phyloP scores from a whole-genome alignment of 2,888 invertebrate species.

The Carcina quercana region DNA sequence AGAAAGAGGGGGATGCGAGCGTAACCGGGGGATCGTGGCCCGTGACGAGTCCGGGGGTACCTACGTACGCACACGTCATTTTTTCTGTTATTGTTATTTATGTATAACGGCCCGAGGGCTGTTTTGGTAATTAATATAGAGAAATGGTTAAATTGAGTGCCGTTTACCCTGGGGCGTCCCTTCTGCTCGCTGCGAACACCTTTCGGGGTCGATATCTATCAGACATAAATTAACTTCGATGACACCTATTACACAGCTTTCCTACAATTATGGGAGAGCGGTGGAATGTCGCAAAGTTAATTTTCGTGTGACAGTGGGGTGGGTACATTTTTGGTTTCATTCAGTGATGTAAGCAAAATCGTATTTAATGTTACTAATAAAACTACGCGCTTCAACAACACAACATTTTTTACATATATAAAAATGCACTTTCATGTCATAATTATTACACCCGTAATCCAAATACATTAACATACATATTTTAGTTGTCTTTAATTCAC shows the following conservation, averaged over 20 bases:
- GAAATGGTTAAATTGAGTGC: conserved; percentile 50
- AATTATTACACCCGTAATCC: too few relatives aligned
- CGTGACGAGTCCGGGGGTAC: conserved; percentile 83
- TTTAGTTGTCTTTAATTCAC: too few relatives aligned
- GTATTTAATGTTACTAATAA: too few relatives aligned
- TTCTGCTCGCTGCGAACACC: conserved; percentile 38
- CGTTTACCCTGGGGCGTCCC: conserved; percentile 48
- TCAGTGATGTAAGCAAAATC: too few relatives aligned
- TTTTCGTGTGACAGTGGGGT: too few relatives aligned
- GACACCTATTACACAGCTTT: conserved; percentile 30
- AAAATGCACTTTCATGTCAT: too few relatives aligned
- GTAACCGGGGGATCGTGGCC: conserved; percentile 67
- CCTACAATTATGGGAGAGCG: too few relatives aligned
- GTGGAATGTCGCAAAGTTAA: too few relatives aligned
- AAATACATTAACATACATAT: too few relatives aligned
- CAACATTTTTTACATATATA: too few relatives aligned
- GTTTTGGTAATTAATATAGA: conserved; percentile 58
- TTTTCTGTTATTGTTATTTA: conserved; percentile 60
- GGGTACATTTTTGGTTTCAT: too few relatives aligned
- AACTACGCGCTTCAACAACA: too few relatives aligned
- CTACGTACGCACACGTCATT: conserved; percentile 37
- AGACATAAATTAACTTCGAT: conserved; percentile 35
- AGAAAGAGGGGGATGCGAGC: conserved; percentile 36
- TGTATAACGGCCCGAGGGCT: conserved; percentile 41
- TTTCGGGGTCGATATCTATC: conserved; percentile 32